These are phyloP conservation scores for Sardina pilchardus DNA, from an alignment of 2,113 vertebrate species.

Conservation along the genomic window DNA sequence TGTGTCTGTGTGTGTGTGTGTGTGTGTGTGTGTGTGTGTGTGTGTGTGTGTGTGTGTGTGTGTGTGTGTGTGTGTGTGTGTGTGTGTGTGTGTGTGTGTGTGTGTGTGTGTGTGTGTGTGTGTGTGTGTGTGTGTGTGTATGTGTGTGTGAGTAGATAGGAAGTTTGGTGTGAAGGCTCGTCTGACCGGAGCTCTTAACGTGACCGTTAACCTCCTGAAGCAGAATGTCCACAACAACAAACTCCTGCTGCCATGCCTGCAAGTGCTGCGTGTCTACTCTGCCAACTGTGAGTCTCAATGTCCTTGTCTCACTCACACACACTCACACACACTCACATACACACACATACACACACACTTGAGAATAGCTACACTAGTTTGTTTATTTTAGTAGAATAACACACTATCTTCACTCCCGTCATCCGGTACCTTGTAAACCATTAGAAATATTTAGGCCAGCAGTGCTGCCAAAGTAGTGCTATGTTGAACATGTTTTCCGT, in stretches of 20 bases:
- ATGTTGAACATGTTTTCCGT: not conserved
- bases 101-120: not conserved
- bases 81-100: not conserved
- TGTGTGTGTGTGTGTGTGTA: not conserved
- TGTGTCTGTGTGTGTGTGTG: not conserved
- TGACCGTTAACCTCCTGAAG: conserved; percentile 87
- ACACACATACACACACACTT: not conserved
- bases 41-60: no score
- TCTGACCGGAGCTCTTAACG: conserved; percentile 84
- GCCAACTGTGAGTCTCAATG: conserved; percentile 83
- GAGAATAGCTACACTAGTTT: no score
- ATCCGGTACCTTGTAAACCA: not conserved
- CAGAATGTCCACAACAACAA: conserved; percentile 88
- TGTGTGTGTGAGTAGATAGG: conserved; percentile 75
- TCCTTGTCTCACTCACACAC: not conserved
- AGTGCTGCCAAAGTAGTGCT: not conserved
- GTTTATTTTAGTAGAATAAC: not conserved
- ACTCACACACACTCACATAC: not conserved
- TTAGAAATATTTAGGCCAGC: not conserved
- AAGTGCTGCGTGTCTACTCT: conserved; percentile 90
- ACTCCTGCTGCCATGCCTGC: conserved; percentile 90
- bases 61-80: not conserved
- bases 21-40: no score
- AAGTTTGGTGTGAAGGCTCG: conserved; percentile 95
- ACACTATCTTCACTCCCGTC: not conserved